Evolutionary conservation across 2,888 invertebrate genomes (phyloP).

Genomic region (Nomada goodeniana): DNA sequence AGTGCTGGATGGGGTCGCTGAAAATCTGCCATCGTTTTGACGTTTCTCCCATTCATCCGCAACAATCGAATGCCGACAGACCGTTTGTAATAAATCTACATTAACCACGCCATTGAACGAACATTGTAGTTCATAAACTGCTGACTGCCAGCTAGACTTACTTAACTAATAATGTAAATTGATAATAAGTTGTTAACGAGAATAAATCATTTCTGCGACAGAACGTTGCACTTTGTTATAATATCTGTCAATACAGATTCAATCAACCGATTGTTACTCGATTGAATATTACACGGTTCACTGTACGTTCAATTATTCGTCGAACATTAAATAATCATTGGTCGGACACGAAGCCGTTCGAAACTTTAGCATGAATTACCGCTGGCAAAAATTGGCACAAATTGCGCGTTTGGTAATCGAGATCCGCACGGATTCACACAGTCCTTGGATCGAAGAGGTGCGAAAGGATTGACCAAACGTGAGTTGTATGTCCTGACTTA

Average conservation of each 20-base stretch:
- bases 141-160: not conserved
- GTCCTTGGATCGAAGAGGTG: conserved; percentile 9
- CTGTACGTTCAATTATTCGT: not conserved
- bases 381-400: not conserved
- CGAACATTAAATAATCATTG: not conserved
- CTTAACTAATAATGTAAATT: not conserved
- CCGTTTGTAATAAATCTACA: not conserved
- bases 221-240: conserved; percentile 24
- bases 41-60: not conserved
- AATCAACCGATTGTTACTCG: not conserved
- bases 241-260: not conserved
- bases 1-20: conserved; percentile 76
- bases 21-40: conserved; percentile 5
- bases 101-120: not conserved
- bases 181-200: conserved; percentile 10
- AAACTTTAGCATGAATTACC: not conserved
- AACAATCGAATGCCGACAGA: conserved; percentile 4
- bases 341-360: too few relatives aligned
- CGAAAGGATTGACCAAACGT: conserved; percentile 50
- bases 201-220: not conserved
- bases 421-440: not conserved
- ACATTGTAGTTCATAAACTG: not conserved
- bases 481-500: too few relatives aligned
- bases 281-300: too few relatives aligned
- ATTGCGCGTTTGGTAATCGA: not conserved